Conservation (phyloP, 2,888 invertebrate species). For the Drosophila meridionalis region DNA sequence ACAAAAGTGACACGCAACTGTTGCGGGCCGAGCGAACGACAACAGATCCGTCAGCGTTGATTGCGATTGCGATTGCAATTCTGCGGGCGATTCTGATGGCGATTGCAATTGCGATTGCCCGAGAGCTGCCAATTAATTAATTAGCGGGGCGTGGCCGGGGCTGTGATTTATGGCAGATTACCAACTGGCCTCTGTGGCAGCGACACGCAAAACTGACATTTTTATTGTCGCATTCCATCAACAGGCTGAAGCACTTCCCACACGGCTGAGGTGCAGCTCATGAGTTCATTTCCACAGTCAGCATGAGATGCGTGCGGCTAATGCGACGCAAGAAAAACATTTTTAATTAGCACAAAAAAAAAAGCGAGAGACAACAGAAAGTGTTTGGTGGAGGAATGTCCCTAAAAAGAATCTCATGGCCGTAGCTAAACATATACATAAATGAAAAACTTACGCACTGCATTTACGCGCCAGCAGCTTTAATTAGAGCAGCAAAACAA, state of each 20-base stretch:
- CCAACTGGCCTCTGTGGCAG: slow-evolving; percentile 9
- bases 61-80: slow-evolving; percentile 22
- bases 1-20: slow-evolving; percentile 63
- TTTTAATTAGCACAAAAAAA: slow-evolving; percentile 3
- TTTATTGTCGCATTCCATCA: slow-evolving; percentile 43
- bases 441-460: no score
- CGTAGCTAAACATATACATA: no score
- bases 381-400: background rate
- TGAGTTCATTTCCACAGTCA: slow-evolving; percentile 2
- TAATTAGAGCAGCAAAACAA: no score
- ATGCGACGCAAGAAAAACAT: background rate
- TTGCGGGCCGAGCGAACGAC: slow-evolving; percentile 15
- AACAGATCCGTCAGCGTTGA: slow-evolving; percentile 35
- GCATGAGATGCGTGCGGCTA: background rate
- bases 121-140: slow-evolving; percentile 71
- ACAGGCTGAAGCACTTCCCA: background rate
- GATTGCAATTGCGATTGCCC: slow-evolving; percentile 20
- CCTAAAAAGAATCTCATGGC: background rate
- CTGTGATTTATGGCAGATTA: slow-evolving; percentile 58
- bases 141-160: slow-evolving; percentile 47
- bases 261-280: background rate
- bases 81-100: background rate
- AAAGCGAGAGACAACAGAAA: background rate
- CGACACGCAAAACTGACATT: slow-evolving; percentile 67
- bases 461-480: no score